These are phyloP conservation scores for Amazona guildingii DNA, from an alignment of 2,113 vertebrate species.

Conservation along the genomic window DNA sequence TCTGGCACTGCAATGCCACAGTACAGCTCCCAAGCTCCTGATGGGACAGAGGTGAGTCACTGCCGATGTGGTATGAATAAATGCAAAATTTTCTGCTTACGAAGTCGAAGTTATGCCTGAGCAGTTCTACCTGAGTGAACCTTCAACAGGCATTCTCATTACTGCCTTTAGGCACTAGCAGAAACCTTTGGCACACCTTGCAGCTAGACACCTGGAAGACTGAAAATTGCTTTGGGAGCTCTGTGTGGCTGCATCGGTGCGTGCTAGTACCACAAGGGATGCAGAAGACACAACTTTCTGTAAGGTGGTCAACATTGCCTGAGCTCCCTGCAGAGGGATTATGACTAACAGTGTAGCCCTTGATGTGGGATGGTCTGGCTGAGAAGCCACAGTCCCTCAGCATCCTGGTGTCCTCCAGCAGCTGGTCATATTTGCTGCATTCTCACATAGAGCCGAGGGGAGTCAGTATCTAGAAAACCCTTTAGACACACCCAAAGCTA, in stretches of 20 bases:
- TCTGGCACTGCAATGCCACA: fast-evolving
- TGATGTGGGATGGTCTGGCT: background rate
- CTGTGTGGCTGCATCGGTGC: background rate
- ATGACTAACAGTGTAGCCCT: background rate
- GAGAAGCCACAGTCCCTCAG: background rate
- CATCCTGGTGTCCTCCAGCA: background rate
- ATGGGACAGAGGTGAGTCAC: background rate
- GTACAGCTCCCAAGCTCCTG: too few species aligned
- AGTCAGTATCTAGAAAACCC: background rate
- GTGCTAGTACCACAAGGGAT: too few species aligned
- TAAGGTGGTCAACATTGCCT: background rate
- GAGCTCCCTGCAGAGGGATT: background rate
- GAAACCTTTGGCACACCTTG: background rate
- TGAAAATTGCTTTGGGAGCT: background rate
- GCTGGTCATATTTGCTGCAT: background rate
- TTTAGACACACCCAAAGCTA: background rate
- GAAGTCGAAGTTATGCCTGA: background rate
- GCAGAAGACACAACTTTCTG: fast-evolving
- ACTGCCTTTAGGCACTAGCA: background rate
- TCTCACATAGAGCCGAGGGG: background rate
- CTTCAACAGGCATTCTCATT: background rate
- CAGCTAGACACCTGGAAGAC: background rate
- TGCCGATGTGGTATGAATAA: too few species aligned
- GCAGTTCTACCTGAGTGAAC: background rate
- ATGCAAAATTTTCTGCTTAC: too few species aligned